Evolutionary conservation across 2,888 invertebrate genomes (phyloP).

Genomic region (Hipparchia semele): DNA sequence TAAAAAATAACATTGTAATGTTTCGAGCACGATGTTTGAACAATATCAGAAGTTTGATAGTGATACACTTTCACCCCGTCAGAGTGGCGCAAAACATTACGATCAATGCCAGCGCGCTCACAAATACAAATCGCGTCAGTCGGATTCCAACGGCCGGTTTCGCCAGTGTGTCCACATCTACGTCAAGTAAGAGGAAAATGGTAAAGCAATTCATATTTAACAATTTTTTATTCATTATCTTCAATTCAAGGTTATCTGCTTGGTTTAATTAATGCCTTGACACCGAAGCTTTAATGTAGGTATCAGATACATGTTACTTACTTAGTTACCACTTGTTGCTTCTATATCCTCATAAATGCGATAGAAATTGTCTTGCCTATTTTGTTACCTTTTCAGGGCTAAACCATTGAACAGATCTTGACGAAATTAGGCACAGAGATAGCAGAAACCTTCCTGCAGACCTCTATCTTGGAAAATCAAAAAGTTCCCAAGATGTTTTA

Average conservation of each 20-base stretch:
- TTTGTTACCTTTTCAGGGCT: no score
- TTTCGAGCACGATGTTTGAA: slow-evolving; percentile 47
- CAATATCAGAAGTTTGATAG: slow-evolving; percentile 52
- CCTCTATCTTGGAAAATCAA: no score
- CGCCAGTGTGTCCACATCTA: slow-evolving; percentile 56
- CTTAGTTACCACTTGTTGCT: slow-evolving; percentile 4
- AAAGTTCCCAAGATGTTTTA: no score
- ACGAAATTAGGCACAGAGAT: no score
- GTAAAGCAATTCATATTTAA: slow-evolving; percentile 45
- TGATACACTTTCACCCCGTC: slow-evolving; percentile 79
- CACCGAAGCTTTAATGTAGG: not conserved
- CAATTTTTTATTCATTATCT: slow-evolving; percentile 4
- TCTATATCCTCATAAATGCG: not conserved
- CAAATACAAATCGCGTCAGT: slow-evolving; percentile 39
- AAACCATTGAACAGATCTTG: no score
- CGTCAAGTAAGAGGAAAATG: slow-evolving; percentile 73
- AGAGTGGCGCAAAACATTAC: slow-evolving; percentile 51
- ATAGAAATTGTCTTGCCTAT: no score
- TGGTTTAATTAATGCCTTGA: slow-evolving; percentile 3
- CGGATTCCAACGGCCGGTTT: slow-evolving; percentile 47
- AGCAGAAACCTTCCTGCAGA: no score
- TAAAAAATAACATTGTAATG: slow-evolving; percentile 24
- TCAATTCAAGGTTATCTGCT: slow-evolving; percentile 15
- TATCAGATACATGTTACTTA: not conserved
- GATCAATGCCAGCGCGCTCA: slow-evolving; percentile 62